Evolutionary conservation across 2,113 vertebrate species (phyloP).

Genomic region (Ciconia boyciana): DNA sequence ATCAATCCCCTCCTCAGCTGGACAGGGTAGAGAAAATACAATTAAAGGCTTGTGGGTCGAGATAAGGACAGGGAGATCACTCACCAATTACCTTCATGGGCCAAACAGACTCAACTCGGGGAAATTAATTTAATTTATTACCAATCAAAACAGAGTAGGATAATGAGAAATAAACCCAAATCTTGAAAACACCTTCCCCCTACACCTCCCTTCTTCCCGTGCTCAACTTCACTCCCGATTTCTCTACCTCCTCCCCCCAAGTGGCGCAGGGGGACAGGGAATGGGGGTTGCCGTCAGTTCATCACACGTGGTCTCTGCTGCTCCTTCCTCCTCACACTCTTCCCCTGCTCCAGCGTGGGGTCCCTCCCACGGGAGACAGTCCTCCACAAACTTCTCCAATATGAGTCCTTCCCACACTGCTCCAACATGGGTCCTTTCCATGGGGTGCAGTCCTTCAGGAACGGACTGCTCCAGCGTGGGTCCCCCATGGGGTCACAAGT

Average conservation of each 20-base stretch:
- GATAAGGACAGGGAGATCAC: not conserved
- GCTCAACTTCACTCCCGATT: not conserved
- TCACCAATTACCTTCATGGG: not conserved
- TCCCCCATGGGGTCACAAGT: too few species aligned
- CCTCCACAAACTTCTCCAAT: accelerated
- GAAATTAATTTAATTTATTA: not conserved
- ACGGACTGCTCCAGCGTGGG: not conserved
- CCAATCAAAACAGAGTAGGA: not conserved
- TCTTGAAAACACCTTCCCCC: not conserved
- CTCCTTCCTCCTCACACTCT: not conserved
- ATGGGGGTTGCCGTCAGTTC: not conserved
- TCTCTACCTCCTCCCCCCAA: not conserved
- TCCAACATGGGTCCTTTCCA: too few species aligned
- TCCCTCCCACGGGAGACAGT: not conserved
- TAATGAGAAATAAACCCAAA: not conserved
- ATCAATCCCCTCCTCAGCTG: not conserved
- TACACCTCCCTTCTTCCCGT: not conserved
- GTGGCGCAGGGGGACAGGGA: accelerated
- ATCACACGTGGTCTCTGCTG: not conserved
- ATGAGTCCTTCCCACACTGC: accelerated
- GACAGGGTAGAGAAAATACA: not conserved
- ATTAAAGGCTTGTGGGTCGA: accelerated
- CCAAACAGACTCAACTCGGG: not conserved
- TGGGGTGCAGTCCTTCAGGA: not conserved
- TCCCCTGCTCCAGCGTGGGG: accelerated